A percentile compares a stretch with the other conserved stretches of the same genome.
Evolutionary conservation across 2,113 vertebrate species (phyloP).

Genomic region (Cynoglossus semilaevis): DNA sequence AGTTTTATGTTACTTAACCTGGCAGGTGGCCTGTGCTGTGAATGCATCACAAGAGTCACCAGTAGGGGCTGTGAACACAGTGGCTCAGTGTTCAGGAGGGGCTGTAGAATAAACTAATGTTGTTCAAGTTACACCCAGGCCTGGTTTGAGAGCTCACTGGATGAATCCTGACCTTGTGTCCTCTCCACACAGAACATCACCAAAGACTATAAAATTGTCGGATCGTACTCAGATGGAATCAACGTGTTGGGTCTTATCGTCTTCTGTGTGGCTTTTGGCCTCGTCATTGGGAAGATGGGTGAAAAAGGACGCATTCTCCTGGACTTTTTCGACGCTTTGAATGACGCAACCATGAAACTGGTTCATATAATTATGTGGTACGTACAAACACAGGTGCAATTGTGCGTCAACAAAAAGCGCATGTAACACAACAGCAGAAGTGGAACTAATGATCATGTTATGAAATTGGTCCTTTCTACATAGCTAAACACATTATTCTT

Average conservation of each 20-base stretch:
- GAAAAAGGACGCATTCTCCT: conserved; percentile 90
- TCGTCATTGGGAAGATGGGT: conserved; percentile 97
- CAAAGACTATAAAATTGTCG: conserved; percentile 86
- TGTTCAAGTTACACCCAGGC: conserved; percentile 29
- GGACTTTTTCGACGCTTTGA: conserved; percentile 96
- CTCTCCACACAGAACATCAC: conserved; percentile 83
- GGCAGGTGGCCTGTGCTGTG: conserved; percentile 8
- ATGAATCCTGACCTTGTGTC: conserved; percentile 22
- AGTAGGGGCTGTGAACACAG: conserved; percentile 15
- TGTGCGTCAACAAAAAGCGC: background rate
- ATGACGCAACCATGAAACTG: conserved; percentile 95
- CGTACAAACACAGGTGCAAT: conserved; percentile 42
- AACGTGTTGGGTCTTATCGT: conserved; percentile 94
- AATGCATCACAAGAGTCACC: conserved; percentile 21
- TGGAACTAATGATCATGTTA: no score
- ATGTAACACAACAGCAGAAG: no score
- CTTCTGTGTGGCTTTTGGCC: conserved; percentile 93
- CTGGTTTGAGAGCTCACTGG: background rate
- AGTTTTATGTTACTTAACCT: conserved; percentile 39
- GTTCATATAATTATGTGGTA: conserved; percentile 98
- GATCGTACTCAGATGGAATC: conserved; percentile 86
- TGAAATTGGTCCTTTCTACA: no score
- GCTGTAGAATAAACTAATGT: conserved; percentile 29
- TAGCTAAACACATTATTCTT: no score
- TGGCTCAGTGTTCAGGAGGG: conserved; percentile 29